Percentiles rank a stretch among this genome's conserved stretches.
Evolutionary conservation across 2,888 invertebrate species (phyloP).

Genomic region (Esperia sulphurella): DNA sequence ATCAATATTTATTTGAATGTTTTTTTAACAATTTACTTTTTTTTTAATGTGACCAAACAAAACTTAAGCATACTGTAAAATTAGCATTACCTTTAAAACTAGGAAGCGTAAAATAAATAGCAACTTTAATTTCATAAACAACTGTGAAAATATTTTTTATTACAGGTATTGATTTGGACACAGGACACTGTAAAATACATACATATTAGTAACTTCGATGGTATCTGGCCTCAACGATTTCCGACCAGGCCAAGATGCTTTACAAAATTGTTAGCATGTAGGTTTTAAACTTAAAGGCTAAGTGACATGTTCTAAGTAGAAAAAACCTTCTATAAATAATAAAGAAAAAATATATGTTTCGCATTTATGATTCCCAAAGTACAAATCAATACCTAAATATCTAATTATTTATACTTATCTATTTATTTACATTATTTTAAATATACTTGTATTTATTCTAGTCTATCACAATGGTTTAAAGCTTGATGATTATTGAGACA

Average conservation of each 20-base stretch:
- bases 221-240: too few species aligned
- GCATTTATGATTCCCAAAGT: too few species aligned
- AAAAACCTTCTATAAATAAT: too few species aligned
- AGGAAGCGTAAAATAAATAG: not conserved
- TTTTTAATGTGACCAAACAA: not conserved
- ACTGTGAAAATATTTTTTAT: not conserved
- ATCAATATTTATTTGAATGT: not conserved
- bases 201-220: too few species aligned
- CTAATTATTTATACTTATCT: not conserved
- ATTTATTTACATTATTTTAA: constrained; percentile 1
- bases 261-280: too few species aligned
- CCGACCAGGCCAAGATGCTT: too few species aligned
- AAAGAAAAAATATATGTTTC: too few species aligned
- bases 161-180: too few species aligned
- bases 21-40: not conserved
- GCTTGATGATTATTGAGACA: constrained; percentile 28
- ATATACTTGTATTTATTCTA: constrained; percentile 11
- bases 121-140: not conserved
- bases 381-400: too few species aligned
- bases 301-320: too few species aligned
- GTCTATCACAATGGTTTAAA: constrained; percentile 58
- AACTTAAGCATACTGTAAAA: not conserved
- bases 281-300: too few species aligned
- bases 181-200: too few species aligned
- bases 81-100: not conserved